Percentiles rank a stretch among this genome's conserved stretches.
These are phyloP conservation scores for Hypotaenidia okinawae DNA, from an alignment of 2,797 vertebrate genomes.

Conservation along the genomic window DNA sequence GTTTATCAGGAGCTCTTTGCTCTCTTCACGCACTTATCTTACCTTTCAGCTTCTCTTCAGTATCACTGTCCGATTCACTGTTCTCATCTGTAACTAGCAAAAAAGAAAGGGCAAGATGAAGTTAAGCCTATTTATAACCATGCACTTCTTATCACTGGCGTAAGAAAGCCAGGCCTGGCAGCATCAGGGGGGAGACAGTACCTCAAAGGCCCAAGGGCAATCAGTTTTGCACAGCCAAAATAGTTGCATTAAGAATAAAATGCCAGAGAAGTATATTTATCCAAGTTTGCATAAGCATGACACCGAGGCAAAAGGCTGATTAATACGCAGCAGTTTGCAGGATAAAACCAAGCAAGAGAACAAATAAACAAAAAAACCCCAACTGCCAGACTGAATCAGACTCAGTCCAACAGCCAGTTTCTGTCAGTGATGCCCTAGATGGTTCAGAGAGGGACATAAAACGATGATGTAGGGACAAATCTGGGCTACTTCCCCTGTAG, in stretches of 20 bases:
- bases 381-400: neutral
- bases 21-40: slow-evolving; percentile 21
- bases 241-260: neutral
- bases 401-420: neutral
- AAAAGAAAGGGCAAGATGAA: neutral
- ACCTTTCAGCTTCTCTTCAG: slow-evolving; percentile 96
- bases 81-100: slow-evolving; percentile 92
- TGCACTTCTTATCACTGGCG: neutral
- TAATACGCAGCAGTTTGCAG: neutral
- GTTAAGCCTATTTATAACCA: neutral
- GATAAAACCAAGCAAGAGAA: neutral
- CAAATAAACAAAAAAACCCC: neutral
- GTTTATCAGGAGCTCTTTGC: neutral
- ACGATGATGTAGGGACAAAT: neutral
- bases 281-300: neutral
- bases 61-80: slow-evolving; percentile 97
- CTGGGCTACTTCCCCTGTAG: neutral
- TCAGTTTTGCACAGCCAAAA: neutral
- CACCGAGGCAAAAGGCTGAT: neutral
- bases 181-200: neutral
- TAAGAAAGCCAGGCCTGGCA: neutral
- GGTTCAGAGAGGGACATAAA: neutral
- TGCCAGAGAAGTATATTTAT: neutral
- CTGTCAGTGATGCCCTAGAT: neutral
- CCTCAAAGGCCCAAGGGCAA: neutral